These are phyloP conservation scores for Gerris buenoi DNA, from an alignment of 1,140 invertebrate genomes.

Conservation along the genomic window DNA sequence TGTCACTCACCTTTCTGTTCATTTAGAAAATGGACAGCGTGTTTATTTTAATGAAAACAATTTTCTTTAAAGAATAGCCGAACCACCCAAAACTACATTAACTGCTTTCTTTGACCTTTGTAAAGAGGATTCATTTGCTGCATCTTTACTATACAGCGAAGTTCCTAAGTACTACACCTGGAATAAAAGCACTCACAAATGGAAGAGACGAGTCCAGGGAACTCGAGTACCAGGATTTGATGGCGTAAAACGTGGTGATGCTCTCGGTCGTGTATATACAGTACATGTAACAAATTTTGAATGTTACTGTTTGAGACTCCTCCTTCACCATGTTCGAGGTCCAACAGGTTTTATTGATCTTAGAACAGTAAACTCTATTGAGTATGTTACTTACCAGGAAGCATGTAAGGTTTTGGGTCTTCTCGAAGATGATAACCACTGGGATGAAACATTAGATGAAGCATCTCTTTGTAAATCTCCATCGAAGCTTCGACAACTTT, in stretches of 20 bases:
- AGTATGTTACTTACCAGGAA: constrained; percentile 23
- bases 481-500: background rate
- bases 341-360: constrained; percentile 29
- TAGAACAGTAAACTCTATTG: constrained; percentile 24
- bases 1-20: constrained; percentile 26
- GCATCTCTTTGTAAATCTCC: background rate
- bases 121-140: background rate
- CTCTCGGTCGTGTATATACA: constrained; percentile 19
- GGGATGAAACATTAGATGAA: constrained; percentile 18
- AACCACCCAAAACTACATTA: constrained; percentile 12
- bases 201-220: background rate
- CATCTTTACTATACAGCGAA: background rate
- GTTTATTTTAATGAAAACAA: constrained; percentile 21
- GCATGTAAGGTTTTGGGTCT: constrained; percentile 26
- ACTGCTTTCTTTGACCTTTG: constrained; percentile 11
- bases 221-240: background rate
- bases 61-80: constrained; percentile 2
- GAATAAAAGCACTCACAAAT: background rate
- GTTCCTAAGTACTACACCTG: background rate
- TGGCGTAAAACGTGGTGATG: constrained; percentile 17
- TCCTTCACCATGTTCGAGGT: background rate
- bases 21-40: constrained; percentile 26
- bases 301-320: background rate
- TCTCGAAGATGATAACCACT: constrained; percentile 29
- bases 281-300: background rate